Conservation (phyloP, 1,140 invertebrate genomes). For the fruit fly (Drosophila melanogaster) region DNA sequence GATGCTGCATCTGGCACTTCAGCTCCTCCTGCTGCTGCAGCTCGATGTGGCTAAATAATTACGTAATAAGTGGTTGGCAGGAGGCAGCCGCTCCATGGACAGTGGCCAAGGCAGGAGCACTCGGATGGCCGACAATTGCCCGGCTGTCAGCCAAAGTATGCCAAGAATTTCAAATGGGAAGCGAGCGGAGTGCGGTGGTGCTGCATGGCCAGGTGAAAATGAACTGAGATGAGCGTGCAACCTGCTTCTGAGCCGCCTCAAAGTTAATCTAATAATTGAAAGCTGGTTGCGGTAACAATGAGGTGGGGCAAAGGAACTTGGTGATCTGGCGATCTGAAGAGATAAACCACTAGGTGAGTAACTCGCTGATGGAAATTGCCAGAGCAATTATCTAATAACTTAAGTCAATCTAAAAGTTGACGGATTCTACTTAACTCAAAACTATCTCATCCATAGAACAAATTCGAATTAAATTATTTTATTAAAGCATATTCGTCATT, state of each 20-base stretch:
- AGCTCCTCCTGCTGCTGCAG: conserved; percentile 2
- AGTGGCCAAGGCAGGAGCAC: conserved; percentile 27
- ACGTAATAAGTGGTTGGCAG: conserved; percentile 83
- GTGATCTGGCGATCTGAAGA: conserved; percentile 6
- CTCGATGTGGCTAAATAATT: conserved; percentile 72
- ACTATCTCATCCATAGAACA: too few species aligned
- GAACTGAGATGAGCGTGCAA: conserved; percentile 42
- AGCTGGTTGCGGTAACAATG: conserved; percentile 30
- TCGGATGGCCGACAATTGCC: conserved; percentile 40
- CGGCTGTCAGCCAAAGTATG: conserved; percentile 72
- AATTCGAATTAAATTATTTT: neutral
- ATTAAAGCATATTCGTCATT: too few species aligned
- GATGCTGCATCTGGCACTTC: conserved; percentile 34
- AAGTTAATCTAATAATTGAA: conserved; percentile 46
- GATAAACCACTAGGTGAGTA: neutral
- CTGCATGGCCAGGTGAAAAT: conserved; percentile 33
- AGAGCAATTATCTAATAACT: neutral
- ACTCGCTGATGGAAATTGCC: neutral
- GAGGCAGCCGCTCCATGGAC: conserved; percentile 28
- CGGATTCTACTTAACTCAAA: neutral
- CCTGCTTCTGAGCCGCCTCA: conserved; percentile 14
- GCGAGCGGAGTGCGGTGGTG: conserved; percentile 24
- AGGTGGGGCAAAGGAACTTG: conserved; percentile 16
- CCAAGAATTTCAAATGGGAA: conserved; percentile 71
- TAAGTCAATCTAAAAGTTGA: neutral